phyloP scores from a whole-genome alignment of 2,113 vertebrate genomes.

The Baryphthengus martii region DNA sequence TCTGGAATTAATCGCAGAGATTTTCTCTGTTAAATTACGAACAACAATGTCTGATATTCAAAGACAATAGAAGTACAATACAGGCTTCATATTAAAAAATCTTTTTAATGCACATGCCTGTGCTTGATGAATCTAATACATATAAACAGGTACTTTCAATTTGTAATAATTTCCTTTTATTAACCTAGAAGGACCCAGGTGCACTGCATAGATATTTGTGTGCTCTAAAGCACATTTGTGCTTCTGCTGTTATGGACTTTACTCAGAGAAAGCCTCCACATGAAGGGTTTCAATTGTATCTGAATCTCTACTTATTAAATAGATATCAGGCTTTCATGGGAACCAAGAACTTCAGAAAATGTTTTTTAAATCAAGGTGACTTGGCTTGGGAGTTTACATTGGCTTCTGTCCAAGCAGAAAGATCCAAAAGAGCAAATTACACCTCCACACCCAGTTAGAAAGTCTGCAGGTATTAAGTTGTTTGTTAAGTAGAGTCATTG shows the following conservation, averaged over 20 bases:
- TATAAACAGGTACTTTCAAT: neutral
- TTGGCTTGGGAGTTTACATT: constrained; percentile 65
- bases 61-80: neutral
- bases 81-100: neutral
- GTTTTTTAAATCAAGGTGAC: constrained; percentile 57
- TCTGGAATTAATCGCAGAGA: neutral
- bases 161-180: neutral
- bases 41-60: neutral
- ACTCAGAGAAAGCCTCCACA: neutral
- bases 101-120: neutral
- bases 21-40: neutral
- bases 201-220: neutral
- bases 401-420: constrained; percentile 50
- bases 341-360: constrained; percentile 52
- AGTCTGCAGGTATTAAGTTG: constrained; percentile 66
- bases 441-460: constrained; percentile 72
- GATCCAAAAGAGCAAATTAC: constrained; percentile 67
- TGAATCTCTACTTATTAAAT: neutral
- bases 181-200: neutral
- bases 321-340: constrained; percentile 36
- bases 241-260: neutral
- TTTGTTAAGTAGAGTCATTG: constrained; percentile 60
- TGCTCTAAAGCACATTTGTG: neutral
- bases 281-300: constrained; percentile 3
- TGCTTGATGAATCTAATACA: neutral